Conservation (phyloP, 2,888 invertebrate species). For the Lamellibrachia satsuma region DNA sequence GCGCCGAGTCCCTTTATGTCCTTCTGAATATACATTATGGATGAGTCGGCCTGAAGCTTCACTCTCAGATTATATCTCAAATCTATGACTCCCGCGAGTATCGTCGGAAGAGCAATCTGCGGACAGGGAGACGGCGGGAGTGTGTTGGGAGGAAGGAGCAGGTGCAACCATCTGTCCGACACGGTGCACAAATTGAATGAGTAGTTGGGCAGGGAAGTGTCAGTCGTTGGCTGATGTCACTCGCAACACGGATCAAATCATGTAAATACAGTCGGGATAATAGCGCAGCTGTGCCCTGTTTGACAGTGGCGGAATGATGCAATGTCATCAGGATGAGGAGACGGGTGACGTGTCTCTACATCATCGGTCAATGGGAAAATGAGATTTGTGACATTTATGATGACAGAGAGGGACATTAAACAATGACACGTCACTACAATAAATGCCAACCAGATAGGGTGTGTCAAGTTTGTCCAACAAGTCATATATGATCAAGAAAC, state of each 20-base stretch:
- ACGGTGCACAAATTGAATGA: background rate
- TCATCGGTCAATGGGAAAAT: background rate
- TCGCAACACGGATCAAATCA: background rate
- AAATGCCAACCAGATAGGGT: background rate
- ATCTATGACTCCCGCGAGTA: background rate
- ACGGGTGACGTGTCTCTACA: background rate
- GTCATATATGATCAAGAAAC: background rate
- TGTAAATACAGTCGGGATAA: slow-evolving; percentile 12
- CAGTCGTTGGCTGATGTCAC: background rate
- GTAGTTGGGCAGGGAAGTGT: background rate
- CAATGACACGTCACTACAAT: background rate
- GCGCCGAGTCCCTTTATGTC: background rate
- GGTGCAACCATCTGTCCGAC: background rate
- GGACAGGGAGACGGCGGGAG: background rate
- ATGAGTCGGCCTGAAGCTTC: background rate
- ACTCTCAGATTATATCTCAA: background rate
- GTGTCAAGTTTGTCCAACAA: background rate
- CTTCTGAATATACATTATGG: background rate
- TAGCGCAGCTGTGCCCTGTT: background rate
- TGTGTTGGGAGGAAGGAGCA: background rate
- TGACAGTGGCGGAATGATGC: background rate
- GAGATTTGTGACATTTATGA: background rate
- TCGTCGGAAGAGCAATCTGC: background rate
- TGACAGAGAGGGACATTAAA: background rate
- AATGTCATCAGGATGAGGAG: background rate